phyloP scores from a whole-genome alignment of 2,797 vertebrate species.

The Sebastes elongatus region DNA sequence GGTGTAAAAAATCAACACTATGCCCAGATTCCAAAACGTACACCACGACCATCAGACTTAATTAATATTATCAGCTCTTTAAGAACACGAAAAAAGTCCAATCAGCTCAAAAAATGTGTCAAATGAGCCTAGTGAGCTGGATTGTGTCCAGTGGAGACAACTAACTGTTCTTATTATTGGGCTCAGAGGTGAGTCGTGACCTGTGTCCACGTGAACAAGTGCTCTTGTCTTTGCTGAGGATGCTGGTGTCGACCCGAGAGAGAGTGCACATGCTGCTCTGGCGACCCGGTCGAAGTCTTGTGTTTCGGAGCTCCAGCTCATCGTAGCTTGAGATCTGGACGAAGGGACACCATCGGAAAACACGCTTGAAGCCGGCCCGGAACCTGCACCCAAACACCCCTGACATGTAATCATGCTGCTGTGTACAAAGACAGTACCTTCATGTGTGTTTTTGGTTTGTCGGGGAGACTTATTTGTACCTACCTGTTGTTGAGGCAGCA shows the following conservation, averaged over 20 bases:
- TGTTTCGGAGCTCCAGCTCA: constrained; percentile 88
- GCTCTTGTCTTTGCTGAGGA: constrained; percentile 84
- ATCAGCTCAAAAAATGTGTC: not conserved
- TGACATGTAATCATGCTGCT: not conserved
- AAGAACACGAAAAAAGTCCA: not conserved
- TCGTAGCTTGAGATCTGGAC: constrained; percentile 88
- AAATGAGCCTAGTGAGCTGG: not conserved
- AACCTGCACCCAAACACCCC: constrained; percentile 79
- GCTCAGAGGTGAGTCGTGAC: constrained; percentile 38
- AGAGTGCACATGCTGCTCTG: constrained; percentile 93
- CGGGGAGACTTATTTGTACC: not conserved
- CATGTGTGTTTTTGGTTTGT: not conserved
- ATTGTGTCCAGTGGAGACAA: not conserved
- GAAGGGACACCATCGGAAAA: constrained; percentile 94
- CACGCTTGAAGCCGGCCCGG: constrained; percentile 92
- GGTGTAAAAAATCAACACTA: not conserved
- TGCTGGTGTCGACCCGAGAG: constrained; percentile 88
- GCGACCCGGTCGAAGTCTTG: constrained; percentile 84
- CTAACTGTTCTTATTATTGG: constrained; percentile 24
- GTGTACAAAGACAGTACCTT: not conserved
- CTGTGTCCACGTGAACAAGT: constrained; percentile 61
- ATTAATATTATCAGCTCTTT: not conserved
- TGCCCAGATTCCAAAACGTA: not conserved
- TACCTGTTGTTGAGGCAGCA: constrained; percentile 98
- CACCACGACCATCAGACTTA: not conserved